A percentile compares a stretch with the other conserved stretches of the same genome.
Conservation (phyloP, 2,888 invertebrate species). For the Pasiphila rectangulata region DNA sequence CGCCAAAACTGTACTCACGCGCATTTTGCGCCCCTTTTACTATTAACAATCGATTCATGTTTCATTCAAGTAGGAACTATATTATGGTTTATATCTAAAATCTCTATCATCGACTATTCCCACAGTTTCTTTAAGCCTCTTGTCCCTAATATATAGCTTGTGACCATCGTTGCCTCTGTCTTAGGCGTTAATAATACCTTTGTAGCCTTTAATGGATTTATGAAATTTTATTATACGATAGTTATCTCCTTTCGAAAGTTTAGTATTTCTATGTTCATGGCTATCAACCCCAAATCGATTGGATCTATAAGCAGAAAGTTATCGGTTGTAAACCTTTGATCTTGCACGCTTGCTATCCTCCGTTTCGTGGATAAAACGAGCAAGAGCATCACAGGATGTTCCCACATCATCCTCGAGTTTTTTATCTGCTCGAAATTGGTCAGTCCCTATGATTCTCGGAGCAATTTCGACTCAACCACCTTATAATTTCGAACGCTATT, state of each 20-base stretch:
- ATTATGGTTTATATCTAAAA: slow-evolving; percentile 13
- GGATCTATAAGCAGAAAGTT: slow-evolving; percentile 45
- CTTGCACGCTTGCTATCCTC: slow-evolving; percentile 47
- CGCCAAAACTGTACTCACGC: slow-evolving; percentile 41
- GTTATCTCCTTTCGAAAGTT: background rate
- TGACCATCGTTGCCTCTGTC: no score
- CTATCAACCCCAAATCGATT: slow-evolving; percentile 31
- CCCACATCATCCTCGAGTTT: slow-evolving; percentile 61
- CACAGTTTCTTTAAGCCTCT: background rate
- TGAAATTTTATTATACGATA: no score
- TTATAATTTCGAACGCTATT: slow-evolving; percentile 70
- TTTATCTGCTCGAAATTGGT: slow-evolving; percentile 51
- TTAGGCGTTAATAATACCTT: no score
- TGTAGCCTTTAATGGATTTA: no score
- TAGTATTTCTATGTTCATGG: slow-evolving; percentile 4
- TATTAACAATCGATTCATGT: slow-evolving; percentile 30
- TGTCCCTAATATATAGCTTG: background rate
- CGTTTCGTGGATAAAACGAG: slow-evolving; percentile 41
- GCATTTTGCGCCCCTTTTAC: slow-evolving; percentile 37
- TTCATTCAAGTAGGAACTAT: slow-evolving; percentile 29
- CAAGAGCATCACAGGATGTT: slow-evolving; percentile 58
- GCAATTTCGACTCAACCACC: slow-evolving; percentile 66
- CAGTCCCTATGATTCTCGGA: slow-evolving; percentile 49
- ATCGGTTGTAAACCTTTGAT: slow-evolving; percentile 51
- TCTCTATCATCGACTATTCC: slow-evolving; percentile 1